Evolutionary conservation across 2,888 invertebrate species (phyloP), one percentile per base, ranked within the genome.

Genomic region (Quadriops clusia): DNA sequence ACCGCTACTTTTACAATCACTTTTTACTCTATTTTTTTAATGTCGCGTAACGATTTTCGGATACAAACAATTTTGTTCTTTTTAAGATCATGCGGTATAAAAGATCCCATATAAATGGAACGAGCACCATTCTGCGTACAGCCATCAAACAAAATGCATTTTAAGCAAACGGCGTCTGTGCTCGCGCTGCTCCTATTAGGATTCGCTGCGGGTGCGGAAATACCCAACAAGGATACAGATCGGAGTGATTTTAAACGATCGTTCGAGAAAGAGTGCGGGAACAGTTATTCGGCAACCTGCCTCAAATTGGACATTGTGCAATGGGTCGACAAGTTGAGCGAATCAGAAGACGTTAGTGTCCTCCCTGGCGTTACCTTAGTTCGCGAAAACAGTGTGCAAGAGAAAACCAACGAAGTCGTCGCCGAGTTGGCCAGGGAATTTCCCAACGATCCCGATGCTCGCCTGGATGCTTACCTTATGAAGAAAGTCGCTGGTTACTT

Each of bases 261-360:
- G 3, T 45, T 60, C 5, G 49, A 58, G 8, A 49, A 49, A 21
- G 65, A 65, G 37, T 76, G 76, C 49, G 63, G 62, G 30, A 64
- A 63, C 13, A 58, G 63, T 1, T 71, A 74, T 45, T 80, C 74
- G 52, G 65, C 74, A 13, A 77, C 77, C 51, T 84, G 84, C 48
- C 58, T 83, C 14, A 84, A 83, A 49, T 60, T 83, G 30, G 80
- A 82, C 44, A 70, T 79, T 21, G 68, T 81, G 1, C 74, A 77
- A 3, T 72, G 82, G 42, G 63, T 84, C 38, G 83, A 84, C 50
- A 72, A 74, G 25, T 48, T 83, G 12, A 71, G 75, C 38, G 74
- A 77, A 47, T 69, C 70, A 39, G 68, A 73, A 43, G 73, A 77
- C 51, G 64, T 77, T 1, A 67, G 65, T 28, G 64, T 84, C 5